Percentiles rank a stretch among this genome's conserved stretches.
Evolutionary conservation across 2,113 vertebrate genomes (phyloP).

Genomic region (Butorides virescens): DNA sequence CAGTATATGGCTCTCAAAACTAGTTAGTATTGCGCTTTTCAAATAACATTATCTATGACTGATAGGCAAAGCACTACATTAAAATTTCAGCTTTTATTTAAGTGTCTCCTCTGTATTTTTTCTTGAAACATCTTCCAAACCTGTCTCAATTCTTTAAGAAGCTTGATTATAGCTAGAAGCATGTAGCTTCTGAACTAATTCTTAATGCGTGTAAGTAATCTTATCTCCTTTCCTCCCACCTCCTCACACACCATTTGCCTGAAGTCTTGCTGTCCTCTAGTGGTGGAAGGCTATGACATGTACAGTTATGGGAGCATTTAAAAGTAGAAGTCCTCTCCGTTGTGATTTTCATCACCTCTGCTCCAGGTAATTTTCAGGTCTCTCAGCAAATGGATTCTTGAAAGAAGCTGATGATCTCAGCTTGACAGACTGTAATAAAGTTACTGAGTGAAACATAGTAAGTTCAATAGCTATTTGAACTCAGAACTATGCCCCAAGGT

Average conservation of each 20-base stretch:
- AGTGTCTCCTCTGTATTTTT: not conserved
- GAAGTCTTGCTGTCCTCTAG: constrained; percentile 67
- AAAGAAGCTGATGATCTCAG: not conserved
- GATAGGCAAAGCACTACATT: not conserved
- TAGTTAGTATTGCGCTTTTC: not conserved
- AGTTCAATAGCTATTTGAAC: not conserved
- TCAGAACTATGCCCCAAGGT: not conserved
- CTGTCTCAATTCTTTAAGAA: not conserved
- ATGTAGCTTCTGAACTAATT: not conserved
- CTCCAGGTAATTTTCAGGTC: not conserved
- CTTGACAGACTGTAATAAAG: not conserved
- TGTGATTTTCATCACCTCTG: not conserved
- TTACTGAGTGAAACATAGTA: not conserved
- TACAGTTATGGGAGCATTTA: not conserved
- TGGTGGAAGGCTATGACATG: not conserved
- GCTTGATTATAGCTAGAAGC: not conserved
- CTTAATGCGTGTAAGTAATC: not conserved
- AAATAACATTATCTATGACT: not conserved
- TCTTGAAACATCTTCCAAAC: not conserved
- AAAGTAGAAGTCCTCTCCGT: not conserved
- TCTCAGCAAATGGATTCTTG: not conserved
- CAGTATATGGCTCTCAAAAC: not conserved
- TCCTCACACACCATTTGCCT: not conserved
- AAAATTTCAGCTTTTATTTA: not conserved
- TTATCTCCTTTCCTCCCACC: not conserved